Evolutionary conservation across 2,888 invertebrate species (phyloP).

Genomic region (Adineta ricciae): DNA sequence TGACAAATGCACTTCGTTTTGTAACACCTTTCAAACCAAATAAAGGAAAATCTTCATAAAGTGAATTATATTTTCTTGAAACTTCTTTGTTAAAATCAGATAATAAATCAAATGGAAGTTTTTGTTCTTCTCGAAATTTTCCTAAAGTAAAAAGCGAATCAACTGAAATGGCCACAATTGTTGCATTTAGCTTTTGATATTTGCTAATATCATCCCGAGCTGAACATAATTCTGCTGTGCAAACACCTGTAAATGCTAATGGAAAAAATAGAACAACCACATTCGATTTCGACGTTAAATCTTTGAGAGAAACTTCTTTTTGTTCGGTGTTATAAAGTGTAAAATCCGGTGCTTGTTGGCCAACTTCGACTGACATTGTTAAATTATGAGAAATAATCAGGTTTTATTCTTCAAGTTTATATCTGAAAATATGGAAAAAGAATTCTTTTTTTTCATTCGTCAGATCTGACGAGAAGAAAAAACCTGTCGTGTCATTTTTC

Average conservation of each 20-base stretch:
- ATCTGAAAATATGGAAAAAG: no score
- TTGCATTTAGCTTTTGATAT: neutral
- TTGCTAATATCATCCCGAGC: neutral
- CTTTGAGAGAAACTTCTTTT: neutral
- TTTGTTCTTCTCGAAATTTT: neutral
- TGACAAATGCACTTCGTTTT: neutral
- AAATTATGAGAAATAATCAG: no score
- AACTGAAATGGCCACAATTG: neutral
- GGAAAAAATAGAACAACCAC: neutral
- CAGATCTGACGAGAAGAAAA: no score
- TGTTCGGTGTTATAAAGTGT: neutral
- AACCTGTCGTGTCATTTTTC: no score
- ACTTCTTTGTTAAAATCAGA: neutral
- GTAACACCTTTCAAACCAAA: neutral
- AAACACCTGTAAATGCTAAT: neutral
- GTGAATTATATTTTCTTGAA: neutral
- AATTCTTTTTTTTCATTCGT: no score
- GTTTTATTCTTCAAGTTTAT: no score
- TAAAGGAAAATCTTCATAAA: neutral
- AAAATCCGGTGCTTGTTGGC: neutral
- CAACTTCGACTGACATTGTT: neutral
- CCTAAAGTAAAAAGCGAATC: neutral
- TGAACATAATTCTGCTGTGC: neutral
- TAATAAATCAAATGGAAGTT: neutral
- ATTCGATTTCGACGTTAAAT: neutral